A percentile compares a stretch with the other conserved stretches of the same genome.
Conservation (phyloP, 2,113 vertebrate species). For the Dolichallabes microphthalmus region DNA sequence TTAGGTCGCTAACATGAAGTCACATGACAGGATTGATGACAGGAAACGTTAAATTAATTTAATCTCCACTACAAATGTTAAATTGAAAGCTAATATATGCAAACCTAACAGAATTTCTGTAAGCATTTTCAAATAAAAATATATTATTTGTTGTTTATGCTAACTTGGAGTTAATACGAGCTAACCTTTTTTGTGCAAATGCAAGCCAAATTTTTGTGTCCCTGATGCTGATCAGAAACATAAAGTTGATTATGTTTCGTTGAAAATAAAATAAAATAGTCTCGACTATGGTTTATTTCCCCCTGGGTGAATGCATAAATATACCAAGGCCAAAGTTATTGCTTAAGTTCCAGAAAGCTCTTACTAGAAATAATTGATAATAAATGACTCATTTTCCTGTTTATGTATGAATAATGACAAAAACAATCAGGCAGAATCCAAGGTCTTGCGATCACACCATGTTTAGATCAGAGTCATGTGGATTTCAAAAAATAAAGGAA, state of each 20-base stretch:
- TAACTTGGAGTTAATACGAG: not conserved
- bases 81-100: no score
- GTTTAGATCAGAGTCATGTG: not conserved
- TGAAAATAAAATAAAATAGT: not conserved
- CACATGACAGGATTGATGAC: not conserved
- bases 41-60: not conserved
- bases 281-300: not conserved
- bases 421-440: not conserved
- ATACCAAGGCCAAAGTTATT: not conserved
- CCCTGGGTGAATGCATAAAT: not conserved
- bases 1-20: not conserved
- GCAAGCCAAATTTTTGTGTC: not conserved
- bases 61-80: no score
- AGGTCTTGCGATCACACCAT: not conserved
- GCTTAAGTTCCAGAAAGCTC: not conserved
- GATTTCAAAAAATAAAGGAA: not conserved
- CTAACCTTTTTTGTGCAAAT: not conserved
- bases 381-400: conserved; percentile 25
- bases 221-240: not conserved
- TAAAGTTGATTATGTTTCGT: not conserved
- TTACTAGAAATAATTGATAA: conserved; percentile 3
- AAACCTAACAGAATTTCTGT: no score
- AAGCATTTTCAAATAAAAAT: no score
- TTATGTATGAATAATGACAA: conserved; percentile 12
- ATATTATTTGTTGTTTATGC: no score